Evolutionary conservation across 1,140 invertebrate genomes (phyloP).

Genomic region (Danaus melanippus): DNA sequence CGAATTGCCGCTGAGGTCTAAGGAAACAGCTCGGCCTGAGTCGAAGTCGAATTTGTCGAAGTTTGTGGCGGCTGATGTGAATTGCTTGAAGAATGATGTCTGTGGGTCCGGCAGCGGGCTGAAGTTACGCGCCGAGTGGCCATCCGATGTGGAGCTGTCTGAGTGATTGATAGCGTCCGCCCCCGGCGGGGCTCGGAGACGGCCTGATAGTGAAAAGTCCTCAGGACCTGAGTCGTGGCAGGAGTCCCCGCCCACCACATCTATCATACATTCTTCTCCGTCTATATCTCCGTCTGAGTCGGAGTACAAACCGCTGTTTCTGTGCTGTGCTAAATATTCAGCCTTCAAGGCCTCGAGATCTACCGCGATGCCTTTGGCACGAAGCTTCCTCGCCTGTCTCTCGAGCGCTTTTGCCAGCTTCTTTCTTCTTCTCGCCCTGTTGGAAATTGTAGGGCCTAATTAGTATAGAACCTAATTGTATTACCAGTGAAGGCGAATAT

Average conservation of each 20-base stretch:
- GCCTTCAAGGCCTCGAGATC: conserved; percentile 89
- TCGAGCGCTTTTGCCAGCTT: conserved; percentile 95
- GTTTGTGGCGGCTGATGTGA: conserved; percentile 40
- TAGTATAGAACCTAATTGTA: conserved; percentile 62
- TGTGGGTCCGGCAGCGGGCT: conserved; percentile 74
- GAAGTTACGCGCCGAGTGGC: conserved; percentile 66
- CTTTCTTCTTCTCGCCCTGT: conserved; percentile 87
- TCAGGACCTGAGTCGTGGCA: conserved; percentile 75
- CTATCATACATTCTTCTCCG: conserved; percentile 80
- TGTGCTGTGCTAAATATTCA: conserved; percentile 81
- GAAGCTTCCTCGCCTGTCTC: conserved; percentile 90
- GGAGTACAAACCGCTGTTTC: conserved; percentile 76
- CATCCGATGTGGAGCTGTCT: conserved; percentile 72
- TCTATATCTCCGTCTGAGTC: conserved; percentile 81
- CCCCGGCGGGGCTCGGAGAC: conserved; percentile 54
- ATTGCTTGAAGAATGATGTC: conserved; percentile 58
- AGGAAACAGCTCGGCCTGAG: conserved; percentile 59
- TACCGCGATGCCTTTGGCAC: conserved; percentile 90
- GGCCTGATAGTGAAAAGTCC: conserved; percentile 65
- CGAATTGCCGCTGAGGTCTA: conserved; percentile 59
- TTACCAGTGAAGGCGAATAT: not conserved
- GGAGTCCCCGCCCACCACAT: conserved; percentile 80
- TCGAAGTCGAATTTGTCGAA: conserved; percentile 68
- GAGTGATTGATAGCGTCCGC: conserved; percentile 72
- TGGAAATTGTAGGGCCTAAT: conserved; percentile 62